phyloP scores from a whole-genome alignment of 2,113 vertebrate genomes.

The Noctilio leporinus region DNA sequence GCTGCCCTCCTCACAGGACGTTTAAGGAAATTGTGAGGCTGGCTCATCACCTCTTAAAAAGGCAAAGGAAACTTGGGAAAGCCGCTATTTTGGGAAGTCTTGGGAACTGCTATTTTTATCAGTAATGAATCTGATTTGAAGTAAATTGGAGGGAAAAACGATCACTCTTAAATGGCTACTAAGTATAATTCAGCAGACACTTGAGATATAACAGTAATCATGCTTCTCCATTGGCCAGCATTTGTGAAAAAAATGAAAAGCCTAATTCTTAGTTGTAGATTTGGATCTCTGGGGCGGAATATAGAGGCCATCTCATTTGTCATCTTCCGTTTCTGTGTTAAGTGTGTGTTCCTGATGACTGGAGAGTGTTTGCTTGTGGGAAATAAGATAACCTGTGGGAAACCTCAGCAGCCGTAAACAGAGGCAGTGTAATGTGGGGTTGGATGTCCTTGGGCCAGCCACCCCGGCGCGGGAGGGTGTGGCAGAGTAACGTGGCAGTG shows the following conservation, averaged over 20 bases:
- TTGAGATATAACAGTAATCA: not conserved
- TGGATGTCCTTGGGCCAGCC: not conserved
- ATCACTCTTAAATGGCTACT: not conserved
- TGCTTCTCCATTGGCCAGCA: not conserved
- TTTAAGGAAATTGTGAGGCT: not conserved
- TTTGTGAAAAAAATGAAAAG: not conserved
- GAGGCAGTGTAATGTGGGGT: not conserved
- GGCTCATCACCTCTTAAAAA: not conserved
- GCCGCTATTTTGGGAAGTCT: not conserved
- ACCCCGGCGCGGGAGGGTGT: not conserved
- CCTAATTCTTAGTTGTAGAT: too few species aligned
- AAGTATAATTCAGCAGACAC: not conserved
- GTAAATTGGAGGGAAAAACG: not conserved
- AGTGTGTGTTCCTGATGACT: not conserved
- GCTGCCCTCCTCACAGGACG: not conserved
- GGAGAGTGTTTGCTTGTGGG: too few species aligned
- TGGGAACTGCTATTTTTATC: not conserved
- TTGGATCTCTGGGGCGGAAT: not conserved
- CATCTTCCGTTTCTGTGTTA: not conserved
- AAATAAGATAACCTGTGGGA: not conserved
- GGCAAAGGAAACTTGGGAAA: too few species aligned
- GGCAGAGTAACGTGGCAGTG: accelerated
- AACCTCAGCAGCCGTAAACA: not conserved
- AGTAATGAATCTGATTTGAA: not conserved
- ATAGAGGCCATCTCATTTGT: not conserved